These are phyloP conservation scores for Willowsia nigromaculata DNA, from an alignment of 2,888 invertebrate species.

Conservation along the genomic window DNA sequence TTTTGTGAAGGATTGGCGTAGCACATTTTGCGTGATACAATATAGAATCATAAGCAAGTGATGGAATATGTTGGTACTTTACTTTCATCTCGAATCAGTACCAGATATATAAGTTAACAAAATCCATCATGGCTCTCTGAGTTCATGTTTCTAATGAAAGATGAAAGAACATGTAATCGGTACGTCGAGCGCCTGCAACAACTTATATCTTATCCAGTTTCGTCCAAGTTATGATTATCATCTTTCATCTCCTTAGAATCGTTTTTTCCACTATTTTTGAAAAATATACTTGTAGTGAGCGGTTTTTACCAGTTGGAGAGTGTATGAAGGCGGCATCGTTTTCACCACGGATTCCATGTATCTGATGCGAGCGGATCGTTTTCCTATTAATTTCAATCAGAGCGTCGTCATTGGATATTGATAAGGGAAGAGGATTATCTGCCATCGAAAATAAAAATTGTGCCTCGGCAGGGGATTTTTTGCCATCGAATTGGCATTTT, in stretches of 20 bases:
- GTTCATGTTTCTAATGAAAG: neutral
- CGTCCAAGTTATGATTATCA: neutral
- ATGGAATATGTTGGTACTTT: neutral
- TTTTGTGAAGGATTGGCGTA: neutral
- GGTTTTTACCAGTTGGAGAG: neutral
- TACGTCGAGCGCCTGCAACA: neutral
- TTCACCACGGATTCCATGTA: neutral
- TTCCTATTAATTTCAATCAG: too few relatives aligned
- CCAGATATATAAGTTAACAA: neutral
- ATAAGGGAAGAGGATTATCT: too few relatives aligned
- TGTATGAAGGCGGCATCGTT: neutral
- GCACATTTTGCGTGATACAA: neutral
- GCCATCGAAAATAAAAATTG: too few relatives aligned
- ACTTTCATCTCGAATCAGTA: neutral
- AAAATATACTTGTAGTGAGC: neutral
- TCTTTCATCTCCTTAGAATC: neutral
- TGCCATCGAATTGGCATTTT: too few relatives aligned
- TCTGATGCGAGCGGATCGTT: neutral
- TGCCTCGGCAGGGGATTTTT: too few relatives aligned
- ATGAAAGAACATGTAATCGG: neutral
- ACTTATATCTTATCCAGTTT: neutral
- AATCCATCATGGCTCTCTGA: neutral
- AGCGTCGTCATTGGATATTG: too few relatives aligned
- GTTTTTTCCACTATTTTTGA: neutral
- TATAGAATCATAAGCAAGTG: neutral